Evolutionary conservation across 2,797 vertebrate genomes (phyloP), one percentile per base, ranked within the genome.

Genomic region (Scarus forsteni): DNA sequence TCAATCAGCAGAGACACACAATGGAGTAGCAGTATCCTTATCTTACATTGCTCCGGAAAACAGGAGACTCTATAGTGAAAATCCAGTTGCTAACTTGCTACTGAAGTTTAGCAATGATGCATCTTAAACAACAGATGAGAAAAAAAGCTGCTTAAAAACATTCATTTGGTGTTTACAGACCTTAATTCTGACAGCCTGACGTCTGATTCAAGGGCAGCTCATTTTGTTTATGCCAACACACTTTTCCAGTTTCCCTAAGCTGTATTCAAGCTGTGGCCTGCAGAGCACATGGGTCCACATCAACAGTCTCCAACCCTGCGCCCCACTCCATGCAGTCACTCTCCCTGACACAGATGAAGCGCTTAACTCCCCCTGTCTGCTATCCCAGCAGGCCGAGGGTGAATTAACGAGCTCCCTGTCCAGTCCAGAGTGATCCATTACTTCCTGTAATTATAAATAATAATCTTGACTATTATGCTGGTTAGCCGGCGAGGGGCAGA

Each of bases 391-490:
- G 96, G 97, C 83, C 91, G 45, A 88, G 94, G 95, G 94, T 96
- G 97, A 97, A 99, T 99, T 98, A 98, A 99, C 95, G 97, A 97
- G 95, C 94, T 93, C 96, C 88, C 89, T 94, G 95, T 97, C 96
- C 94, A 95, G 94, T 92, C 94, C 95, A 86, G 95, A 95, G 97
- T 98, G 98, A 99, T 99, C 96, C 97, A 99, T 99, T 97, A 98
- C 98, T 99, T 99, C 98, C 98, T 98, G 96, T 99, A 99, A 99
- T 99, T 99, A 99, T 98, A 98, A 99, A 98, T 99, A 98, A 99
- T 99, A 99, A 99, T 98, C 98, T 96, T 96, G 97, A 98, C 97
- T 97, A 99, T 99, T 98, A 98, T 93, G 94, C 97, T 97, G 97
- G 96, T 98, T 98, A 96, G 94, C 95, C 93, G 90, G 94, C 93